phyloP scores from a whole-genome alignment of 2,797 vertebrate genomes.

The Caiman crocodilus region DNA sequence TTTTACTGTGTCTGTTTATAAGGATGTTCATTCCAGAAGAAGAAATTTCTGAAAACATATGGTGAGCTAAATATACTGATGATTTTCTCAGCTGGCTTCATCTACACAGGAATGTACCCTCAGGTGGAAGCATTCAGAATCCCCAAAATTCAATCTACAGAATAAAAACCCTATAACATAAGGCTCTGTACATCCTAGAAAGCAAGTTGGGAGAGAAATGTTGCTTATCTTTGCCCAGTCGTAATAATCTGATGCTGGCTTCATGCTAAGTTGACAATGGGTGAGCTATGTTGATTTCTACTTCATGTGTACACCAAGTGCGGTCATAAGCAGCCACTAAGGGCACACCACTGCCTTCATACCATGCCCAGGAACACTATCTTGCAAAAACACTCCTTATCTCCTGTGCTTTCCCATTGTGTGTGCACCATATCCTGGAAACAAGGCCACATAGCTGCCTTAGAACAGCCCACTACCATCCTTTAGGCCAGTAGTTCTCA shows the following conservation, averaged over 20 bases:
- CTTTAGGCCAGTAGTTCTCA: too few species aligned
- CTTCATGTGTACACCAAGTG: background rate
- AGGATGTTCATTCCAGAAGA: slow-evolving; percentile 45
- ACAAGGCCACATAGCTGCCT: too few species aligned
- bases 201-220: background rate
- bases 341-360: too few species aligned
- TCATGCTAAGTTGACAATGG: background rate
- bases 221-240: background rate
- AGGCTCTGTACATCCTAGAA: background rate
- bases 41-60: slow-evolving; percentile 46
- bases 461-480: too few species aligned
- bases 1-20: slow-evolving; percentile 21
- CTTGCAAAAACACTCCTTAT: too few species aligned
- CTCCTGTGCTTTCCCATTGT: too few species aligned
- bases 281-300: rapidly evolving
- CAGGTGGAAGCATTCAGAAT: slow-evolving; percentile 20
- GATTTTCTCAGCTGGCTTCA: slow-evolving; percentile 34
- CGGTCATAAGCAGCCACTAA: background rate
- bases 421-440: too few species aligned
- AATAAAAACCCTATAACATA: background rate
- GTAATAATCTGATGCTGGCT: background rate
- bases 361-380: too few species aligned
- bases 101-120: slow-evolving; percentile 8
- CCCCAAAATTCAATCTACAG: background rate
- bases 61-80: slow-evolving; percentile 41